Evolutionary conservation across 92 coral and sea anemone genomes (phyloP), one percentile per base, ranked within the genome.

Genomic region (Plumapathes pennacea): DNA sequence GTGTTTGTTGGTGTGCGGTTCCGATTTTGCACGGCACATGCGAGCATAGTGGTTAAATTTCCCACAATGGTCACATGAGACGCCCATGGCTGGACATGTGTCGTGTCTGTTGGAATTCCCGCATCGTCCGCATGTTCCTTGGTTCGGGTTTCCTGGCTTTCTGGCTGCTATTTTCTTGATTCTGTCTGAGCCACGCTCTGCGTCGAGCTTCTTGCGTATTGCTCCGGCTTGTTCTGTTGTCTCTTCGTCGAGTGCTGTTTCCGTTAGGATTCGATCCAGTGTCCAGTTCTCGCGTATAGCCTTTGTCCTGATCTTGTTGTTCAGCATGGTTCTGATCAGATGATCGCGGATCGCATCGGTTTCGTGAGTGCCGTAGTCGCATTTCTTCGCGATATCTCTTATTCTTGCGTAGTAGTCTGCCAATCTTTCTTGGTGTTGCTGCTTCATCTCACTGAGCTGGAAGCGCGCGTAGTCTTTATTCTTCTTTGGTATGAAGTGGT

Each of bases 301-400:
- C 53, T 62, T 62, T 37, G 38, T 62, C 47, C 77, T 70, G 12
- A 77, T 50, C 32, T 50, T 60, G 59, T 72, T n/a, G 23, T 62
- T 71, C 11, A 19, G 28, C 71, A 70, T 71, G 38, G 74, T 78
- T 31, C 67, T 23, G 5, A 74, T 74, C 58, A 81, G 20, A 32
- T 81, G 73, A 52, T 74, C 82, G 5, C 68, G 63, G 25, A 81
- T 74, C 32, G 76, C 64, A 62, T 65, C 82, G 34, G 62, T 54
- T 48, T 79, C 80, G 37, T 78, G 39, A 10, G 15, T 12, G 25
- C 67, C 63, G 27, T 71, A 54, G 10, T 62, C 74, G 13, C 74
- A 71, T 50, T 71, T 60, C 70, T 33, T 69, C 6, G 77, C 70
- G 23, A 69, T 69, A 17, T 69, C 67, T 31, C 77, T 12, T 4